Percentiles rank a stretch among this genome's conserved stretches.
Conservation (phyloP, 2,113 vertebrate species). For the Muntiacus muntjak region DNA sequence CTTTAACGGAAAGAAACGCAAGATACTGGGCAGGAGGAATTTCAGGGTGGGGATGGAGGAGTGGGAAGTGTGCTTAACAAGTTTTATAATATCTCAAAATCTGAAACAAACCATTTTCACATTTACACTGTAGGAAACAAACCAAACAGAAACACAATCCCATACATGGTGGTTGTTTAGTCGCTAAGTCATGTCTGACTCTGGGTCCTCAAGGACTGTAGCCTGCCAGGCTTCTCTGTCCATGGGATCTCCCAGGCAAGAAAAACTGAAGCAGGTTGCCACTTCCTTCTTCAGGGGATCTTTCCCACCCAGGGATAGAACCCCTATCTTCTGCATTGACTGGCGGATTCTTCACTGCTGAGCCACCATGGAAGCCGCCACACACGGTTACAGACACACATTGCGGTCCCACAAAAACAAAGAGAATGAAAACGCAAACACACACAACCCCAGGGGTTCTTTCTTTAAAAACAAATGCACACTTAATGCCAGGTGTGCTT, state of each 20-base stretch:
- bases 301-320: not conserved
- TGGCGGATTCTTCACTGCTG: not conserved
- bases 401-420: not conserved
- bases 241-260: not conserved
- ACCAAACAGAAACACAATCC: not conserved
- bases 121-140: not conserved
- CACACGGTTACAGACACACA: not conserved
- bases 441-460: not conserved
- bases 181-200: not conserved
- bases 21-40: not conserved
- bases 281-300: not conserved
- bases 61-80: not conserved
- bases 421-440: not conserved
- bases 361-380: not conserved
- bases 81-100: not conserved
- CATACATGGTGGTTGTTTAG: not conserved
- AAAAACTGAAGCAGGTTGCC: not conserved
- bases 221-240: not conserved
- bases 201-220: not conserved
- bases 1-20: not conserved
- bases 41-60: not conserved
- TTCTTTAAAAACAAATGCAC: not conserved
- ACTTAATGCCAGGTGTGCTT: not conserved
- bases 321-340: not conserved
- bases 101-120: not conserved